Conservation (phyloP, 2,113 vertebrate species). For the Otolemur garnettii region DNA sequence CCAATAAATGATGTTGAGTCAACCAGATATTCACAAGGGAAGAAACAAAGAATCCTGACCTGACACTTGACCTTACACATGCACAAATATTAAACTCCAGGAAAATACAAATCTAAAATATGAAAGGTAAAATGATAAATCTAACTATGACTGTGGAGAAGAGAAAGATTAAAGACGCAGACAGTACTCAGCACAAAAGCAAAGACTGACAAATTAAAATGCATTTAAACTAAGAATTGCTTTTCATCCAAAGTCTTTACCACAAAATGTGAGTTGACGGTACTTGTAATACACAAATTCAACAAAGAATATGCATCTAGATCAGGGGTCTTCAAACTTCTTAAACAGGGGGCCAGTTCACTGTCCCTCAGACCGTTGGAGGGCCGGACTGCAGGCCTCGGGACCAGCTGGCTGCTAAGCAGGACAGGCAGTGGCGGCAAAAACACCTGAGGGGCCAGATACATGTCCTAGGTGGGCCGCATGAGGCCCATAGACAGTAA, state of each 20-base stretch:
- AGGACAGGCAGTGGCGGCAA: too few relatives aligned
- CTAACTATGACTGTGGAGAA: neutral
- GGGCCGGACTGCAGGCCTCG: too few relatives aligned
- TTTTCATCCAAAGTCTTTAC: constrained; percentile 23
- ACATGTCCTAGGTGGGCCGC: too few relatives aligned
- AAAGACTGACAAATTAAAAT: constrained; percentile 45
- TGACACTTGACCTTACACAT: neutral
- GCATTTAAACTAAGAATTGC: constrained; percentile 37
- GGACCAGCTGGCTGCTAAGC: too few relatives aligned
- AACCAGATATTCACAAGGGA: neutral
- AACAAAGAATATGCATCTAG: constrained; percentile 1
- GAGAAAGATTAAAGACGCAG: constrained; percentile 34
- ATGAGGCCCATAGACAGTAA: too few relatives aligned
- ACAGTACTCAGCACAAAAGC: constrained; percentile 3
- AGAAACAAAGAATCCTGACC: neutral
- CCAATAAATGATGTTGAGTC: neutral
- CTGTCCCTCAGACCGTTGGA: too few relatives aligned
- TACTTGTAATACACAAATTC: neutral
- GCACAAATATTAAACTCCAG: constrained; percentile 17
- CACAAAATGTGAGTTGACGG: neutral
- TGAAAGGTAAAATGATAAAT: constrained; percentile 42
- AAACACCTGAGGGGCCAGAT: too few relatives aligned
- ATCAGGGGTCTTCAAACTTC: neutral
- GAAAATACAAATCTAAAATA: neutral
- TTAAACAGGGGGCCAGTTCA: too few relatives aligned